Percentiles rank a stretch among this genome's conserved stretches.
phyloP scores from a whole-genome alignment of 1,140 invertebrate species.

The Oncopeltus fasciatus region DNA sequence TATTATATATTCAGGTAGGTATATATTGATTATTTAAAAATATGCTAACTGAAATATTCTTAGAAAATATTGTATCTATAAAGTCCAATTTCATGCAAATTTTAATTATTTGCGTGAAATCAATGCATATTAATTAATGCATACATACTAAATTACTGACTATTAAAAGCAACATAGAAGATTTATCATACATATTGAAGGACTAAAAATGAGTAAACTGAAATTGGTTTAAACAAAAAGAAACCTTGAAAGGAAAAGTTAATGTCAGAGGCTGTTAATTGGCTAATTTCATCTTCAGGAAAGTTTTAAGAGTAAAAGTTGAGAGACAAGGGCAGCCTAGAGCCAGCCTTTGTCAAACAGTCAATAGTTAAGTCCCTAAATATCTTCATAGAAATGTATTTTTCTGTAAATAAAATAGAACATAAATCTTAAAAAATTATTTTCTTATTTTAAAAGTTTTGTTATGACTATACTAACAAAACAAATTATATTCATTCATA shows the following conservation, averaged over 20 bases:
- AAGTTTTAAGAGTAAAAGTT: not conserved
- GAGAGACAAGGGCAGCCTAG: not conserved
- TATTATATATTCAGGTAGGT: not conserved
- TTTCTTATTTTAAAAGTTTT: no score
- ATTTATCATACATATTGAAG: not conserved
- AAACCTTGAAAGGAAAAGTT: not conserved
- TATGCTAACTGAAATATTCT: not conserved
- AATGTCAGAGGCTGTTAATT: not conserved
- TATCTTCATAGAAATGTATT: not conserved
- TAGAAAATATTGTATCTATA: not conserved
- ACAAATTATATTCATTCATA: no score
- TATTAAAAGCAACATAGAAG: not conserved
- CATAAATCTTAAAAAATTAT: no score
- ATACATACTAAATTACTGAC: not conserved
- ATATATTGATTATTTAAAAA: not conserved
- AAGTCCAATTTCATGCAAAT: not conserved
- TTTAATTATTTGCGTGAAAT: not conserved
- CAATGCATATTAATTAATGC: not conserved
- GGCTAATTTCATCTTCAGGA: not conserved
- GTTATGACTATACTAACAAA: no score
- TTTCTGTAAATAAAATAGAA: not conserved
- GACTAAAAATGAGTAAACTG: not conserved
- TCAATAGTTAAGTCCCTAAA: not conserved
- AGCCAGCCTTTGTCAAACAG: no score
- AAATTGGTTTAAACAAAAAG: not conserved